These are phyloP conservation scores for Helicoverpa assulta DNA, from an alignment of 2,888 invertebrate species.

Conservation along the genomic window DNA sequence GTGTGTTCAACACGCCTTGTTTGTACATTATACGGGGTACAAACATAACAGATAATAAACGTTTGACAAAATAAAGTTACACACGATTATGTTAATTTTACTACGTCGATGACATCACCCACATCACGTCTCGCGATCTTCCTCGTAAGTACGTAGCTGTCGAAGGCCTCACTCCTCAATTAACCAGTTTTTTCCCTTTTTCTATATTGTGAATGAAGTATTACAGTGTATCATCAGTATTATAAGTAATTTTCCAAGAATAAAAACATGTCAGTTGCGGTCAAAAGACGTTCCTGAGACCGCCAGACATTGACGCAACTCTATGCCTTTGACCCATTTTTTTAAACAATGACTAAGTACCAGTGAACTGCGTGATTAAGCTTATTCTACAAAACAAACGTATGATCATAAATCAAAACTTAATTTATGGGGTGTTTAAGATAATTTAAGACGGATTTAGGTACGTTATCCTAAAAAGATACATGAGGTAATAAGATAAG, in stretches of 20 bases:
- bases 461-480: constrained; percentile 26
- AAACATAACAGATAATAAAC: constrained; percentile 47
- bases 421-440: constrained; percentile 11
- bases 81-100: constrained; percentile 81
- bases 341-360: not conserved
- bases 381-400: not conserved
- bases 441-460: constrained; percentile 22
- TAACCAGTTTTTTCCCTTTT: constrained; percentile 29
- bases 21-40: constrained; percentile 31
- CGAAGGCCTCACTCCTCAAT: constrained; percentile 30
- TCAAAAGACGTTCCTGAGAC: constrained; percentile 9
- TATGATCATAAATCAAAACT: constrained; percentile 39
- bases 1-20: constrained; percentile 38
- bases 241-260: constrained; percentile 38
- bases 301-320: constrained; percentile 35
- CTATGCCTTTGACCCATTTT: constrained; percentile 13
- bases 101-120: constrained; percentile 78
- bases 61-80: constrained; percentile 58
- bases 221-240: constrained; percentile 18
- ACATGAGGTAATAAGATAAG: constrained; percentile 40
- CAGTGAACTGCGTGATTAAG: constrained; percentile 1
- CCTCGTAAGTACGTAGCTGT: constrained; percentile 15
- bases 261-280: constrained; percentile 29
- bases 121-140: constrained; percentile 25
- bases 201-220: constrained; percentile 38